Evolutionary conservation across 2,888 invertebrate species (phyloP).

Genomic region (Eulithis prunata): DNA sequence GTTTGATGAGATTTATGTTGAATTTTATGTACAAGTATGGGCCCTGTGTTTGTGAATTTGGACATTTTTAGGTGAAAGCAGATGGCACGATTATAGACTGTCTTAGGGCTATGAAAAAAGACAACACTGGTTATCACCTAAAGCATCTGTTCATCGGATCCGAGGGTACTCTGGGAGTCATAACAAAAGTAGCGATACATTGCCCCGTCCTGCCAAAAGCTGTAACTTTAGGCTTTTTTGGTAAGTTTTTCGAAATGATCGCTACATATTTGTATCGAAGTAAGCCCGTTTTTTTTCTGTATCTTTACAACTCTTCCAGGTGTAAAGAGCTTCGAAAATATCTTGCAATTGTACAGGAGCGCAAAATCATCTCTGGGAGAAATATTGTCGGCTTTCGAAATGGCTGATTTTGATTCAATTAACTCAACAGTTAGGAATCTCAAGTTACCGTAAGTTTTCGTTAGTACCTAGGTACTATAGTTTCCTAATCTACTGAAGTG

Average conservation of each 20-base stretch:
- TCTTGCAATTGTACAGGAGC: constrained; percentile 89
- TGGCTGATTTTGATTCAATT: constrained; percentile 92
- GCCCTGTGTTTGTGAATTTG: neutral
- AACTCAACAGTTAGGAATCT: constrained; percentile 86
- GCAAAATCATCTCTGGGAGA: constrained; percentile 93
- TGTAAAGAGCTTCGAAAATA: constrained; percentile 89
- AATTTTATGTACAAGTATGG: too few species aligned
- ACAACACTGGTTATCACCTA: constrained; percentile 98
- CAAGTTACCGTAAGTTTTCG: constrained; percentile 73
- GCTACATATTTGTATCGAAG: neutral
- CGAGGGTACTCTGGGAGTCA: constrained; percentile 97
- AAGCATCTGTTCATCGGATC: constrained; percentile 99
- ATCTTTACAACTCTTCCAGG: constrained; percentile 72
- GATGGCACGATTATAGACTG: constrained; percentile 94
- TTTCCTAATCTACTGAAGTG: neutral
- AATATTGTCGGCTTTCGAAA: constrained; percentile 97
- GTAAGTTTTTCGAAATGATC: constrained; percentile 74
- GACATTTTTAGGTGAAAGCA: constrained; percentile 87
- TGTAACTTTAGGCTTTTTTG: constrained; percentile 94
- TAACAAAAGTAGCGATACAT: constrained; percentile 95
- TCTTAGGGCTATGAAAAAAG: constrained; percentile 94
- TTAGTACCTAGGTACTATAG: neutral
- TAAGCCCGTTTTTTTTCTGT: neutral
- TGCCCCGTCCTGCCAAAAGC: constrained; percentile 94
- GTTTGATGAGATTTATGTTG: too few species aligned